Conservation (phyloP, 2,797 vertebrate genomes). For the Eulemur mongoz region DNA sequence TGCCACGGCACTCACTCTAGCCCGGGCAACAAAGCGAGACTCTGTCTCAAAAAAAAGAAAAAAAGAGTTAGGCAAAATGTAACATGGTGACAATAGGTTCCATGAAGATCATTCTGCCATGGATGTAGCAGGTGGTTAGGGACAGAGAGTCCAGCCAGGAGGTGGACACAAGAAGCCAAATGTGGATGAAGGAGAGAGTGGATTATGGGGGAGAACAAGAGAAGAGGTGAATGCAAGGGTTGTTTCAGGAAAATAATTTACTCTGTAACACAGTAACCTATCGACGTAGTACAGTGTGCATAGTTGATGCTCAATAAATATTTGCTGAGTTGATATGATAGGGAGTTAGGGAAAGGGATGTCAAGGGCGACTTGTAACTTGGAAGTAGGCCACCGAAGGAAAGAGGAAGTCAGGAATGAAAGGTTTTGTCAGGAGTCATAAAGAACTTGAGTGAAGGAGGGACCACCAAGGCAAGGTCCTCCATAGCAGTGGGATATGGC, state of each 20-base stretch:
- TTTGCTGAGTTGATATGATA: slow-evolving; percentile 28
- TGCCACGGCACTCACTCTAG: too few species aligned
- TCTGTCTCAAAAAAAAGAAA: too few species aligned
- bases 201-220: neutral
- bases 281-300: neutral
- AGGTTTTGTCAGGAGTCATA: neutral
- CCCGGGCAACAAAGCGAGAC: too few species aligned
- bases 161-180: neutral
- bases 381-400: neutral
- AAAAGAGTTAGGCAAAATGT: neutral
- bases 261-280: neutral
- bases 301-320: slow-evolving; percentile 35
- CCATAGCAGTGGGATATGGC: neutral
- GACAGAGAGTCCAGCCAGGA: neutral
- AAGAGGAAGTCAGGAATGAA: neutral
- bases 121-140: neutral
- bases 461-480: neutral
- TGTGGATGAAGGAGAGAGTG: neutral
- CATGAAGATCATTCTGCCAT: neutral
- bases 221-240: neutral
- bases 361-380: neutral
- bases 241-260: slow-evolving; percentile 15
- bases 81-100: neutral
- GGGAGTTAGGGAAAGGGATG: neutral
- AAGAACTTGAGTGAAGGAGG: neutral